These are phyloP conservation scores for Labeo rohita DNA, from an alignment of 2,113 vertebrate species.

Conservation along the genomic window DNA sequence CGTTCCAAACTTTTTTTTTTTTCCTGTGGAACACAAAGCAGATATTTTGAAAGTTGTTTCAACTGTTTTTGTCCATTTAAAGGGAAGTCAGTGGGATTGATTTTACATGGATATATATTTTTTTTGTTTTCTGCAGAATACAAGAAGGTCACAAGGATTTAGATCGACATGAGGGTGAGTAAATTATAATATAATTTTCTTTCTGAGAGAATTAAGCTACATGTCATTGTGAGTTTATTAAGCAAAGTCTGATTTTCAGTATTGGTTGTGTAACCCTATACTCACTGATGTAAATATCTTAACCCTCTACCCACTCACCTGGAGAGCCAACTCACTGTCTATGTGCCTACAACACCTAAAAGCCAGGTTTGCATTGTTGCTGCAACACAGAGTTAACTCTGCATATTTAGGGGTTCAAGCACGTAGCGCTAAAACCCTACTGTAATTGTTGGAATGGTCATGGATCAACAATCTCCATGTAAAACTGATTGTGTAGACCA, in stretches of 20 bases:
- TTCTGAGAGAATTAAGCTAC: not conserved
- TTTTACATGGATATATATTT: not conserved
- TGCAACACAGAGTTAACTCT: too few species aligned
- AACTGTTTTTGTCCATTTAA: not conserved
- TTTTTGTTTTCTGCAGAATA: not conserved
- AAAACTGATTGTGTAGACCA: too few species aligned
- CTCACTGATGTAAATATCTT: not conserved
- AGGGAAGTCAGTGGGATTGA: not conserved
- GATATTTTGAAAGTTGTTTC: not conserved
- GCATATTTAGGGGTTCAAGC: too few species aligned
- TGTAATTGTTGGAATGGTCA: too few species aligned
- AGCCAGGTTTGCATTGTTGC: too few species aligned
- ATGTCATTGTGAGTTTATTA: not conserved
- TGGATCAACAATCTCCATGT: too few species aligned
- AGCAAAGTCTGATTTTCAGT: not conserved
- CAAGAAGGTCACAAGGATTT: not conserved
- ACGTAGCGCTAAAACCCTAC: too few species aligned
- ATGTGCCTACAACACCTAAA: not conserved
- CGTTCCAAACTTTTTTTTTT: not conserved
- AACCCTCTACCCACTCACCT: not conserved
- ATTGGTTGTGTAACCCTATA: not conserved
- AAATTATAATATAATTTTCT: not conserved
- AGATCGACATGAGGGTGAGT: not conserved
- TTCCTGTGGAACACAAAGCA: not conserved
- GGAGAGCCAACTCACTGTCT: not conserved